Conservation (phyloP, 37 sponge, comb jelly and placozoan genomes). For the Sycon ciliatum region DNA sequence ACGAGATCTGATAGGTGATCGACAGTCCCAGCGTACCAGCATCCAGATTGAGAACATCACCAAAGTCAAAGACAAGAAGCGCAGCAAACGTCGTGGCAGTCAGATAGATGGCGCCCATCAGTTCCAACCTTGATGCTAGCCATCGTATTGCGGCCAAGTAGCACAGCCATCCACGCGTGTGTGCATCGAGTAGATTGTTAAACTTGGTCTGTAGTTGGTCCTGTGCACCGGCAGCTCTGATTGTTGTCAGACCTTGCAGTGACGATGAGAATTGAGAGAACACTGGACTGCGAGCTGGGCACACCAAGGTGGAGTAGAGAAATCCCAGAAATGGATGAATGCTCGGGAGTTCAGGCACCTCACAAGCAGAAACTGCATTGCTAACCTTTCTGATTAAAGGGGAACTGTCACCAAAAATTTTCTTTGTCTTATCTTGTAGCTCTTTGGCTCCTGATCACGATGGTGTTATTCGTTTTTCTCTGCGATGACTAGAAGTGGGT, state of each 20-base stretch:
- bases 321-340: too few species aligned
- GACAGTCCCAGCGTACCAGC: constrained; percentile 53
- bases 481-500: too few species aligned
- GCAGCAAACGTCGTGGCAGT: constrained; percentile 39
- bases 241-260: constrained; percentile 63
- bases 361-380: too few species aligned
- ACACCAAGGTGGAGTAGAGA: too few species aligned
- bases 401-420: too few species aligned
- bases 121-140: constrained; percentile 64
- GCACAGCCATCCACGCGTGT: constrained; percentile 54
- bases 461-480: too few species aligned
- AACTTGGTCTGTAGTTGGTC: constrained; percentile 20
- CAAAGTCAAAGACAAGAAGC: too few species aligned
- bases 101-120: constrained; percentile 39
- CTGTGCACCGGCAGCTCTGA: constrained; percentile 43
- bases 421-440: too few species aligned
- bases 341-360: too few species aligned
- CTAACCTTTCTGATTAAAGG: too few species aligned
- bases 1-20: constrained; percentile 51
- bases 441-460: too few species aligned
- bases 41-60: constrained; percentile 25
- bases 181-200: constrained; percentile 36
- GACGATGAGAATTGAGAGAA: constrained; percentile 68
- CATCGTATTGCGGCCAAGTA: constrained; percentile 52
- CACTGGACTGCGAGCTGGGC: constrained; percentile 69